Evolutionary conservation across 2,113 vertebrate species (phyloP).

Genomic region (Toxotes jaculatrix): DNA sequence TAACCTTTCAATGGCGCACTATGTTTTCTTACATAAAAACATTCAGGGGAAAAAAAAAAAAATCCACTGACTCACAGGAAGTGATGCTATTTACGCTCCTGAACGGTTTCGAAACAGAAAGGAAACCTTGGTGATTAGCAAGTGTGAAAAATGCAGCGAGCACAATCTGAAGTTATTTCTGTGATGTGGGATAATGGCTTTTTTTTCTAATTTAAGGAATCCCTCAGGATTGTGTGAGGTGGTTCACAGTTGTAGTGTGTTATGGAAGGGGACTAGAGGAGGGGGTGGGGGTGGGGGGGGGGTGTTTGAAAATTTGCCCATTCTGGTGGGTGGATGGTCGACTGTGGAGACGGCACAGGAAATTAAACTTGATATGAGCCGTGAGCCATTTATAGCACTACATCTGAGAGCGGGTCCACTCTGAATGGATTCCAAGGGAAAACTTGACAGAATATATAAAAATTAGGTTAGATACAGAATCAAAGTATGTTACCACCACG

Average conservation of each 20-base stretch:
- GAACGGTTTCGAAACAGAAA: background rate
- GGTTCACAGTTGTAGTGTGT: background rate
- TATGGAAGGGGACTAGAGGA: background rate
- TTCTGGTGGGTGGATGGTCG: slow-evolving; percentile 33
- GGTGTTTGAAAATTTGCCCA: background rate
- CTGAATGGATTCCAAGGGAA: background rate
- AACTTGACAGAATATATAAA: background rate
- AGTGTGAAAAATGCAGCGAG: background rate
- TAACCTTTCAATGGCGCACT: no score
- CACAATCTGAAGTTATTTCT: background rate
- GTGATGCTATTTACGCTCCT: background rate
- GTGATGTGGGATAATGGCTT: background rate
- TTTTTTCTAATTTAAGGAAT: background rate
- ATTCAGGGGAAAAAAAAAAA: no score
- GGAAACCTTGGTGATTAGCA: background rate
- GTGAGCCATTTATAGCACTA: slow-evolving; percentile 36
- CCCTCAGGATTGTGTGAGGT: background rate
- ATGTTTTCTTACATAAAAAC: no score
- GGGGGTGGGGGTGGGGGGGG: no score
- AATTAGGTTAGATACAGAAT: no score
- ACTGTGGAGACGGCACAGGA: slow-evolving; percentile 29
- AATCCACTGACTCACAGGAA: background rate
- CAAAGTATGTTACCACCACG: no score
- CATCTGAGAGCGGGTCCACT: background rate
- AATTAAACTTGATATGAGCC: slow-evolving; percentile 43